Conservation (phyloP, 2,797 vertebrate species). For the Poeciliopsis paucimaculata region DNA sequence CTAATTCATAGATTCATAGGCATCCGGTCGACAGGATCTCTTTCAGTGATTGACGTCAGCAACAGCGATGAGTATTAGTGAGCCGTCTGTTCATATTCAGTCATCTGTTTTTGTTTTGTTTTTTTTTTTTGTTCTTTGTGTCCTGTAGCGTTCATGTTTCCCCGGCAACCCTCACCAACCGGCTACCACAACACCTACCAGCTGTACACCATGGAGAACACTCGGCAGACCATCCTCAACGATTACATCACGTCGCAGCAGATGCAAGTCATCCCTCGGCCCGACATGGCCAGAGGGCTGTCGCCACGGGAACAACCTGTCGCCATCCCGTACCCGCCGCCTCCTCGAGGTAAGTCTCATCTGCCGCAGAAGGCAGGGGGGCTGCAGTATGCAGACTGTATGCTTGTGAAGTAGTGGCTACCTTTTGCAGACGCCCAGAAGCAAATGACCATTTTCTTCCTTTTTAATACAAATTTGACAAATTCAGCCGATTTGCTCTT, state of each 20-base stretch:
- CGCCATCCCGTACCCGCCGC: conserved; percentile 86
- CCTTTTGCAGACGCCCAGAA: conserved; percentile 86
- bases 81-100: conserved; percentile 55
- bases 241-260: conserved; percentile 99
- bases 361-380: conserved; percentile 35
- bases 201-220: conserved; percentile 99
- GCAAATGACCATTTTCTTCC: conserved; percentile 79
- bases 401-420: conserved; percentile 82
- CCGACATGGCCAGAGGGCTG: conserved; percentile 89
- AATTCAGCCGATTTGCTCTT: conserved; percentile 68
- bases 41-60: conserved; percentile 59
- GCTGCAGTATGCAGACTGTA: conserved; percentile 63
- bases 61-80: conserved; percentile 44
- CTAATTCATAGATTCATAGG: conserved; percentile 67
- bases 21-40: conserved; percentile 41
- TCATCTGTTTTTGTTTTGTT: conserved; percentile 16
- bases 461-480: conserved; percentile 61
- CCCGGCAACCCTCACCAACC: conserved; percentile 93
- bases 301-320: conserved; percentile 93
- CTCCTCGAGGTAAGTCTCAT: conserved; percentile 86
- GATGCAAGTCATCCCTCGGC: conserved; percentile 95
- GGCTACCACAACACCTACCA: conserved; percentile 97
- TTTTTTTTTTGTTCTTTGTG: not conserved
- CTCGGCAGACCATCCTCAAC: conserved; percentile 97
- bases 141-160: conserved; percentile 91